Evolutionary conservation across 2,797 vertebrate species (phyloP).

Genomic region (Calcarius lapponicus): DNA sequence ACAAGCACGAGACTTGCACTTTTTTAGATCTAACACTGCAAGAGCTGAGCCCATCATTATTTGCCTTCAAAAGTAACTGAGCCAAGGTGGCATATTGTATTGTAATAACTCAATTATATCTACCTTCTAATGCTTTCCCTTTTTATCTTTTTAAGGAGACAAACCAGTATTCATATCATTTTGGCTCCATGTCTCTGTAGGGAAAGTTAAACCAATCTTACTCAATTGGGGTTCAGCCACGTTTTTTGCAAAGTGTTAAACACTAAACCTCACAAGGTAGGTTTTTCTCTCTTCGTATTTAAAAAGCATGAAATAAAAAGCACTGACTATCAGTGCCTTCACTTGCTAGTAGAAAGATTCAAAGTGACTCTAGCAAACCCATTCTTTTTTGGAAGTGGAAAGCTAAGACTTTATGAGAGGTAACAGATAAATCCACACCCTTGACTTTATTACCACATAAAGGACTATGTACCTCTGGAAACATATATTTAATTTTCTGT

Average conservation of each 20-base stretch:
- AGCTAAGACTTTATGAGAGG: background rate
- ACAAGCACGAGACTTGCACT: background rate
- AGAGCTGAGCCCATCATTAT: background rate
- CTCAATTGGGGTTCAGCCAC: background rate
- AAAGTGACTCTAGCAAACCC: background rate
- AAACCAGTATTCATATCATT: background rate
- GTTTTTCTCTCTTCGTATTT: background rate
- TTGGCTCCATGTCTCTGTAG: background rate
- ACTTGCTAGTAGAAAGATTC: background rate
- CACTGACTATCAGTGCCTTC: background rate
- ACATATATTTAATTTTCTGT: background rate
- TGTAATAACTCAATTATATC: background rate
- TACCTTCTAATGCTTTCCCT: background rate
- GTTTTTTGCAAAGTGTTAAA: background rate
- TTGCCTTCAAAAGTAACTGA: background rate
- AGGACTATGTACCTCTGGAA: background rate
- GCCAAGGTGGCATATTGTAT: background rate
- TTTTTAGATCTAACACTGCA: background rate
- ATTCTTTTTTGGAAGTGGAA: background rate
- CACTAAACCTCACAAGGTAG: background rate
- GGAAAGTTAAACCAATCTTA: background rate
- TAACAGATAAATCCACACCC: background rate
- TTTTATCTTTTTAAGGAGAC: background rate
- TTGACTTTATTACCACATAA: background rate
- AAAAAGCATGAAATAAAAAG: background rate